Percentiles rank a stretch among this genome's conserved stretches.
Evolutionary conservation across 2,888 invertebrate genomes (phyloP).

Genomic region (Acrobasis repandana): DNA sequence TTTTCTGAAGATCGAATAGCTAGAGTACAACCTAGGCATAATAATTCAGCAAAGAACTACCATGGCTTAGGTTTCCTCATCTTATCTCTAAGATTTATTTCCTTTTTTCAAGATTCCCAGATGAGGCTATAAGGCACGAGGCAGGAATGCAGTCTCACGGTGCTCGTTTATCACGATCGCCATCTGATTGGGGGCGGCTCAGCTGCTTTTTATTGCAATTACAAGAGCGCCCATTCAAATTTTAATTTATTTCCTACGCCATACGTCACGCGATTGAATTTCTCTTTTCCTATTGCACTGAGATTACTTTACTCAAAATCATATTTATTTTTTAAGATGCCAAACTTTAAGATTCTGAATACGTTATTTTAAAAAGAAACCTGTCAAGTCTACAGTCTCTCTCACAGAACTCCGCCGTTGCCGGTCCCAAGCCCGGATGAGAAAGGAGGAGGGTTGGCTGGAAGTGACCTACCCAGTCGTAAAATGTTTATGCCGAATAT

Average conservation of each 20-base stretch:
- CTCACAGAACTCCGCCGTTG: too few relatives aligned
- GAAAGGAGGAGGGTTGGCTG: too few relatives aligned
- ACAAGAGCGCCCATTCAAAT: constrained; percentile 35
- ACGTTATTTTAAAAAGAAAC: too few relatives aligned
- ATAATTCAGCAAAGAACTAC: too few relatives aligned
- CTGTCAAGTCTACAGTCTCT: too few relatives aligned
- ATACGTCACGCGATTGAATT: constrained; percentile 52
- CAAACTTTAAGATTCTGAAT: too few relatives aligned
- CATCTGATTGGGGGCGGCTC: constrained; percentile 77
- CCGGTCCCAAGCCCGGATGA: too few relatives aligned
- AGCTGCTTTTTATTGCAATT: constrained; percentile 74
- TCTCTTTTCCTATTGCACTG: constrained; percentile 30
- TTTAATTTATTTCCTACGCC: constrained; percentile 36
- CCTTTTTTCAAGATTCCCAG: constrained; percentile 6
- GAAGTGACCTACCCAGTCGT: too few relatives aligned
- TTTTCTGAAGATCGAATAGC: too few relatives aligned
- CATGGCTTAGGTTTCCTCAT: too few relatives aligned
- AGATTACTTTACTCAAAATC: neutral
- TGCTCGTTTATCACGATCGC: constrained; percentile 81
- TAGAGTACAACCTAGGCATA: too few relatives aligned
- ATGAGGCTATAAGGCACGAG: constrained; percentile 7
- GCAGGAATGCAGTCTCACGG: constrained; percentile 78
- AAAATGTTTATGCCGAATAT: too few relatives aligned
- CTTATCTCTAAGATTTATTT: neutral
- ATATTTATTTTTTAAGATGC: neutral